Evolutionary conservation across 1,140 invertebrate genomes (phyloP), one percentile per base, ranked within the genome.

Genomic region (Eupristina koningsbergeri): DNA sequence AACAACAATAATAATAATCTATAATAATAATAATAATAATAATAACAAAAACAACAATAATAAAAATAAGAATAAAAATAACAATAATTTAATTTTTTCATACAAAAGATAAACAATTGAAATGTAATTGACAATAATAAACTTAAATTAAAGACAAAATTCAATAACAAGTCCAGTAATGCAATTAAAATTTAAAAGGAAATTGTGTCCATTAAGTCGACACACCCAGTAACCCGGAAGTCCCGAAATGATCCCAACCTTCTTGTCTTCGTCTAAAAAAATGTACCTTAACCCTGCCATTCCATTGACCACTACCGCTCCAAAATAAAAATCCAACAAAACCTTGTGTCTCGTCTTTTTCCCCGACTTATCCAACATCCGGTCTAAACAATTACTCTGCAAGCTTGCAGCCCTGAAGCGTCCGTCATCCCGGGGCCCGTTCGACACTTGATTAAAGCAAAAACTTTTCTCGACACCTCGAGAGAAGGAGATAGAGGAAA

Each of bases 181-280:
- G 69, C 29, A 58, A 81, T 78, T 9, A 81, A 78, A 76, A 84
- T 26, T 61, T 76, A 83, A 87, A 86, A 50, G 76, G 63, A 75
- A 77, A 67, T 91, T 87, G 88, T 87, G 83, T 84, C 82, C 15
- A 86, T 87, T 89, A 87, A 87, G 86, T 86, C 86, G 86, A 87
- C 86, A 84, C 71, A 76, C 41, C 6, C 67, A 80, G 19, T 83
- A 61, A 80, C 71, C 41, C 78, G 71, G 74, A 80, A 82, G 84
- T 85, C 84, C 76, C 74, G 71, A 83, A 45, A 84, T 82, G 67
- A 86, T 88, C 85, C 86, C 73, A 50, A 88, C 77, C 85, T 90
- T 90, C 90, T 93, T 94, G 93, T 94, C 93, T 93, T 92, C 93
- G 93, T 94, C 93, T 94, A 90, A 85, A 84, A 80, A 76, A 75